phyloP scores from a whole-genome alignment of 1,140 invertebrate species.

The Brachionus plicatilis region DNA sequence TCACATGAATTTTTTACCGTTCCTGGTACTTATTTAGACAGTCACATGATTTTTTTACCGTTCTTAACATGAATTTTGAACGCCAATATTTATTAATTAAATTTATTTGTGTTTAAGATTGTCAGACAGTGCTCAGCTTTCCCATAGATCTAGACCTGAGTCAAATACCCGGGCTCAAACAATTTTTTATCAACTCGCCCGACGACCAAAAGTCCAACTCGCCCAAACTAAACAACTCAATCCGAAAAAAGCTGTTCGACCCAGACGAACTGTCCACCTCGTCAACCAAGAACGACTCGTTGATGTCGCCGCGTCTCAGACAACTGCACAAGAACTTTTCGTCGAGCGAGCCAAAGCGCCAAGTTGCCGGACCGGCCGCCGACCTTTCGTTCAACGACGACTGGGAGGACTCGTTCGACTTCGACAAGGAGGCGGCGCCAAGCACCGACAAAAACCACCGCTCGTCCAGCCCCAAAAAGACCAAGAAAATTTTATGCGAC shows the following conservation, averaged over 20 bases:
- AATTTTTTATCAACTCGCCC: neutral
- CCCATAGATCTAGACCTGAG: neutral
- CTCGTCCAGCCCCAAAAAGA: neutral
- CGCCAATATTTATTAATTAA: too few species aligned
- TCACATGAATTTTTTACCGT: too few species aligned
- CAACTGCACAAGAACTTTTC: neutral
- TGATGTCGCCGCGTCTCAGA: neutral
- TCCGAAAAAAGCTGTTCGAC: conserved; percentile 28
- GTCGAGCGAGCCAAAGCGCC: neutral
- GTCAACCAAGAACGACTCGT: neutral
- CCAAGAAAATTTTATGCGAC: neutral
- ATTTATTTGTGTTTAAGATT: too few species aligned
- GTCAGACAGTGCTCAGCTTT: conserved; percentile 15
- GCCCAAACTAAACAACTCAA: conserved; percentile 2
- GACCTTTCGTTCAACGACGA: neutral
- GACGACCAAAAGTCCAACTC: neutral
- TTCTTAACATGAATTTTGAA: too few species aligned
- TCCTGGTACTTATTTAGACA: too few species aligned
- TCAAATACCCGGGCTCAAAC: neutral
- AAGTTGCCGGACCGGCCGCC: neutral
- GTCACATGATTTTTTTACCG: too few species aligned
- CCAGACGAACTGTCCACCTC: neutral
- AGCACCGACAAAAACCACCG: conserved; percentile 1
- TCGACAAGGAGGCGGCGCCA: neutral
- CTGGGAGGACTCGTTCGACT: conserved; percentile 23